Percentiles rank a stretch among this genome's conserved stretches.
phyloP scores from a whole-genome alignment of 2,113 vertebrate genomes.

The Macquaria ambigua region DNA sequence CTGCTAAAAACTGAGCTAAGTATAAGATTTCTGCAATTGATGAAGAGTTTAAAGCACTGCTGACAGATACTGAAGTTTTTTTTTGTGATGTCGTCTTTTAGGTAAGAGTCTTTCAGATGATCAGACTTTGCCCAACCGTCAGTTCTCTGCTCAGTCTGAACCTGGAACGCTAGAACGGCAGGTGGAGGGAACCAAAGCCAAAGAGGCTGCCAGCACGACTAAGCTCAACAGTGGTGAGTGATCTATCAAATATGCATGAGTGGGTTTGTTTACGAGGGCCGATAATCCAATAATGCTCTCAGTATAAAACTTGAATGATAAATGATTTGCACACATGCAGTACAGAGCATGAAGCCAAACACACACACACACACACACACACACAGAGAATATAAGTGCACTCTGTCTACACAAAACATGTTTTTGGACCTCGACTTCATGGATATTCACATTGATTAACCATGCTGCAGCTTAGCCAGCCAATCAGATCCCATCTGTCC shows the following conservation, averaged over 20 bases:
- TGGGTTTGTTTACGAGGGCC: constrained; percentile 27
- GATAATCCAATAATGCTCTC: constrained; percentile 15
- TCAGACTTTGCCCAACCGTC: constrained; percentile 67
- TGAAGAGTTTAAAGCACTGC: not conserved
- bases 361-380: constrained; percentile 1
- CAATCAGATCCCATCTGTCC: constrained; percentile 62
- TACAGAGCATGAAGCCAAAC: not conserved
- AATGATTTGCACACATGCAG: constrained; percentile 17
- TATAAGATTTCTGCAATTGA: not conserved
- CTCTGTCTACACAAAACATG: not conserved
- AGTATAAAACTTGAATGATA: constrained; percentile 16
- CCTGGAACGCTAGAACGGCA: constrained; percentile 79
- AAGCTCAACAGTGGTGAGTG: constrained; percentile 78
- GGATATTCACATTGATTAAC: constrained; percentile 74
- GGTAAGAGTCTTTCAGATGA: constrained; percentile 86
- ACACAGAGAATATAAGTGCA: not conserved
- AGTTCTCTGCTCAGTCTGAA: constrained; percentile 76
- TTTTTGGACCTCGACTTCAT: constrained; percentile 42
- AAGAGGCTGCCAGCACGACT: constrained; percentile 57
- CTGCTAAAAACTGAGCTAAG: not conserved
- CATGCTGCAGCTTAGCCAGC: constrained; percentile 46
- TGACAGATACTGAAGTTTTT: constrained; percentile 38
- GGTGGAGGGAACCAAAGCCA: constrained; percentile 60
- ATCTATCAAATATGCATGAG: constrained; percentile 45
- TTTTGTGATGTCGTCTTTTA: constrained; percentile 58